Conservation (phyloP, 2,113 vertebrate species). For the Podarcis raffonei region DNA sequence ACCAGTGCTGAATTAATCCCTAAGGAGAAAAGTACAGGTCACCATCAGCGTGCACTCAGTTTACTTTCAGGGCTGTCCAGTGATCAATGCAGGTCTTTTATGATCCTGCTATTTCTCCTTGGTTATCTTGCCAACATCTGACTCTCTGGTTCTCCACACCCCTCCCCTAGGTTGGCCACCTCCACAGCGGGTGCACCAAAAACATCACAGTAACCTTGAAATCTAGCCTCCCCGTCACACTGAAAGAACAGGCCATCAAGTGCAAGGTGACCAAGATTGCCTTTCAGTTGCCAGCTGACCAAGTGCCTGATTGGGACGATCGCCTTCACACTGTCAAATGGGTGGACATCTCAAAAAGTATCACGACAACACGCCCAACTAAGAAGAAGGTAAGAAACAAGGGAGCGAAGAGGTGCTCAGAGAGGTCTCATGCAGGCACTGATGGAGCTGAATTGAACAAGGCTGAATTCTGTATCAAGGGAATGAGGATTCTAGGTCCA, state of each 20-base stretch:
- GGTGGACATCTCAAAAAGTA: slow-evolving; percentile 65
- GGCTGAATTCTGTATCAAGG: background rate
- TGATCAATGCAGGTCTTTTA: background rate
- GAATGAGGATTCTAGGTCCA: background rate
- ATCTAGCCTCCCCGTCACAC: slow-evolving; percentile 69
- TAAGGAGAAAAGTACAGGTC: background rate
- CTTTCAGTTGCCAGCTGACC: slow-evolving; percentile 77
- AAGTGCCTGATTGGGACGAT: slow-evolving; percentile 89
- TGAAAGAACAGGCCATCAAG: slow-evolving; percentile 71
- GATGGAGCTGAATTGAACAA: background rate
- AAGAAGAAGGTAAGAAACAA: slow-evolving; percentile 78
- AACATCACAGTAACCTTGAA: slow-evolving; percentile 80
- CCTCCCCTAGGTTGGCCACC: slow-evolving; percentile 83
- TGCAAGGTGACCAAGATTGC: slow-evolving; percentile 80
- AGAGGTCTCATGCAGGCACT: rapidly evolving
- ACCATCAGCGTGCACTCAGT: background rate
- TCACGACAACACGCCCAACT: slow-evolving; percentile 6
- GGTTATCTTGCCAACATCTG: background rate
- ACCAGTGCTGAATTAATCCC: background rate
- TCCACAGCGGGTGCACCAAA: slow-evolving; percentile 88
- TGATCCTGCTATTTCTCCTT: background rate
- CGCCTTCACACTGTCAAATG: slow-evolving; percentile 73
- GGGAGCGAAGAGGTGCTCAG: rapidly evolving
- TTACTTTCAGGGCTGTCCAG: background rate
- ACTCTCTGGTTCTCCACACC: background rate